Conservation (phyloP, 2,113 vertebrate species). For the Mohoua ochrocephala region DNA sequence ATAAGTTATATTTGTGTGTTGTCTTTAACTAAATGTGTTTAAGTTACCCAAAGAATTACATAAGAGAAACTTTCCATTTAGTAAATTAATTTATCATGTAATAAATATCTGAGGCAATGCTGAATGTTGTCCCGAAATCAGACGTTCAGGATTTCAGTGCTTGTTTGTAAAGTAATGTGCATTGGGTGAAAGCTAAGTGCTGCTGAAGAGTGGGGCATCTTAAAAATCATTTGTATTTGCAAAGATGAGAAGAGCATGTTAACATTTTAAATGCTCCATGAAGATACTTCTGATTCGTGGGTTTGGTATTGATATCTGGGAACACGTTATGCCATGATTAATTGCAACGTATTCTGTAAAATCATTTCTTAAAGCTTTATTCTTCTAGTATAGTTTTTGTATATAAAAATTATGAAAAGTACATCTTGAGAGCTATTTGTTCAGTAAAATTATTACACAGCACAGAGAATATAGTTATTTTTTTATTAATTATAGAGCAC, state of each 20-base stretch:
- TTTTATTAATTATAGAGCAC: background rate
- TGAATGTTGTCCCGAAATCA: constrained; percentile 15
- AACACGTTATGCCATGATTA: constrained; percentile 1
- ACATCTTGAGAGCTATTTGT: constrained; percentile 33
- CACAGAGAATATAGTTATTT: background rate
- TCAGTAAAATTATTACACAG: constrained; percentile 26
- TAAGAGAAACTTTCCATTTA: background rate
- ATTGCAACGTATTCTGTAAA: constrained; percentile 44
- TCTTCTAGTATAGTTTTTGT: constrained; percentile 54
- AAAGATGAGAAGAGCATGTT: background rate
- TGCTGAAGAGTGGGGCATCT: background rate
- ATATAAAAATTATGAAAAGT: constrained; percentile 35
- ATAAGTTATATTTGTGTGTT: constrained; percentile 5
- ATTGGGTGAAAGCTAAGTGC: background rate
- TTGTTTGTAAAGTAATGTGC: background rate
- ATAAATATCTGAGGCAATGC: constrained; percentile 16
- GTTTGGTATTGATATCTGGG: background rate
- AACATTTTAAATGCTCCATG: background rate
- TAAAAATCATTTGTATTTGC: background rate
- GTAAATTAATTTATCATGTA: constrained; percentile 8
- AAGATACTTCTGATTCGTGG: background rate
- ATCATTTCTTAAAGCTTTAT: constrained; percentile 56
- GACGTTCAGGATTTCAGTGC: background rate
- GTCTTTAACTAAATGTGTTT: constrained; percentile 26
- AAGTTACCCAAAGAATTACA: constrained; percentile 34